Percentiles rank a stretch among this genome's conserved stretches.
These are phyloP conservation scores for Odontamblyopus lacepedii DNA, from an alignment of 2,797 vertebrate species.

Conservation along the genomic window DNA sequence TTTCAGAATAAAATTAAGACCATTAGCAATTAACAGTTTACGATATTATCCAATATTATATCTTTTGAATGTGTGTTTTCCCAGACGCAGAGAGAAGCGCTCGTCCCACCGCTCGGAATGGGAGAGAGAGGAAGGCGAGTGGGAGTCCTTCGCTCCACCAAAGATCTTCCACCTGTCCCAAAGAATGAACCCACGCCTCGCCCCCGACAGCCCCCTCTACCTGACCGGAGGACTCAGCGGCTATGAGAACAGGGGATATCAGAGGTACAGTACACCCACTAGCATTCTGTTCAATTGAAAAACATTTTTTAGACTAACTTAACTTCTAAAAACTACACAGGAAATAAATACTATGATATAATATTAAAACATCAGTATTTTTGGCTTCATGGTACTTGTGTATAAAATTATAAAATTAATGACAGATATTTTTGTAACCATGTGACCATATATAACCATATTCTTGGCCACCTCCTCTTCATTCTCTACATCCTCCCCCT, in stretches of 20 bases:
- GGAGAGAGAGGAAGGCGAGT: constrained; percentile 75
- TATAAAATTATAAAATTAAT: too few species aligned
- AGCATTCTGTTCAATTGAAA: neutral
- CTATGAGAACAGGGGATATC: constrained; percentile 79
- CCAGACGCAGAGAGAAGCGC: constrained; percentile 70
- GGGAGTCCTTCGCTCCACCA: constrained; percentile 75
- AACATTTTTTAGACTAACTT: neutral
- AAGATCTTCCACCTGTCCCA: constrained; percentile 79
- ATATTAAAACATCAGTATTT: too few species aligned
- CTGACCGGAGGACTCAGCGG: constrained; percentile 67
- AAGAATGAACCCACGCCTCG: constrained; percentile 70
- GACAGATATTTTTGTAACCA: too few species aligned
- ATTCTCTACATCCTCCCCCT: too few species aligned
- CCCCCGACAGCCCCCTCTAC: constrained; percentile 72
- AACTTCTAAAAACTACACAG: neutral
- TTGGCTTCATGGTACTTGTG: too few species aligned
- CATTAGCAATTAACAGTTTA: too few species aligned
- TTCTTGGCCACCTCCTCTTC: too few species aligned
- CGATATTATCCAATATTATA: too few species aligned
- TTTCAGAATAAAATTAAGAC: too few species aligned
- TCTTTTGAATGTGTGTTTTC: neutral
- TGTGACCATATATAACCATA: too few species aligned
- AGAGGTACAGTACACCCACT: constrained; percentile 57
- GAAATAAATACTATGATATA: too few species aligned
- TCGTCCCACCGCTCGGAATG: constrained; percentile 66